Conservation (phyloP, 30 jellyfish, hydroid and myxozoan genomes). For the Catostylus mosaicus region DNA sequence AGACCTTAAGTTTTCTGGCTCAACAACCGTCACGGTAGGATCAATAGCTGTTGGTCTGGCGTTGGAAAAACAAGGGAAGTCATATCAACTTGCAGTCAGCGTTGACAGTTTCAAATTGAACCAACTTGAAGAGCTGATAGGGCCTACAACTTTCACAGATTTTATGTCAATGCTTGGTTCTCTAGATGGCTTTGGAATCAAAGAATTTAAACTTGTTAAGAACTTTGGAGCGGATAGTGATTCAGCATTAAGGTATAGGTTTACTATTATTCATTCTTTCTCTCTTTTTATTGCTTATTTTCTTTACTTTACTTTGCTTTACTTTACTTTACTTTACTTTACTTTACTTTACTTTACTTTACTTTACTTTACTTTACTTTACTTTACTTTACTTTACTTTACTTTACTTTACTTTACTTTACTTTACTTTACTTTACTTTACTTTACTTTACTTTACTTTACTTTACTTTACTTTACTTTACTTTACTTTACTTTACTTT, state of each 20-base stretch:
- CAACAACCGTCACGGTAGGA: slow-evolving; percentile 58
- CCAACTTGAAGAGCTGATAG: slow-evolving; percentile 35
- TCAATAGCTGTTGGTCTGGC: slow-evolving; percentile 53
- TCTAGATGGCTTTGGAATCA: slow-evolving; percentile 45
- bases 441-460: not conserved
- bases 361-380: not conserved
- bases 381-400: not conserved
- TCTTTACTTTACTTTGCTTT: not conserved
- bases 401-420: not conserved
- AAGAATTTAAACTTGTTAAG: slow-evolving; percentile 26
- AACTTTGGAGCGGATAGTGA: slow-evolving; percentile 39
- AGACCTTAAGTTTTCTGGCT: slow-evolving; percentile 28
- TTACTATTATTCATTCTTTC: not conserved
- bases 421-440: not conserved
- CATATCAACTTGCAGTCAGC: slow-evolving; percentile 12
- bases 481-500: not conserved
- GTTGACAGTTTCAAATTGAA: slow-evolving; percentile 24
- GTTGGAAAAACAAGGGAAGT: slow-evolving; percentile 22
- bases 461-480: not conserved
- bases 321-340: not conserved
- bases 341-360: not conserved
- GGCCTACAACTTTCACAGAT: not conserved
- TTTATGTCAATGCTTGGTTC: slow-evolving; percentile 30
- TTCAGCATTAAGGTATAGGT: slow-evolving; percentile 13
- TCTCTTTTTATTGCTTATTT: too few species aligned